phyloP scores from a whole-genome alignment of 2,888 invertebrate species.

The Oxycera nigricornis region DNA sequence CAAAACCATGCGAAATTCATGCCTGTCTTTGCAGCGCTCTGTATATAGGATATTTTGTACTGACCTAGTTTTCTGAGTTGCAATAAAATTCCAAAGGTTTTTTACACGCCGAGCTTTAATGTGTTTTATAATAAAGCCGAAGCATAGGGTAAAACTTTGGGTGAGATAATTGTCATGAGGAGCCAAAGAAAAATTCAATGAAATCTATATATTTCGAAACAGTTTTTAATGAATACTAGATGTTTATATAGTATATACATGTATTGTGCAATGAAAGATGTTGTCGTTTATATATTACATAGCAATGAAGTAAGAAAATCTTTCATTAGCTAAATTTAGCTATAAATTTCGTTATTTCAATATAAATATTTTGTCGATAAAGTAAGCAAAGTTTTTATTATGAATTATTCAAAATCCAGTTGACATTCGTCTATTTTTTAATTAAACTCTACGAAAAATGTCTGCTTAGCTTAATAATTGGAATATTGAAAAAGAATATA shows the following conservation, averaged over 20 bases:
- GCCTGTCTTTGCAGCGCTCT: no score
- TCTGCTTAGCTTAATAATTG: constrained; percentile 26
- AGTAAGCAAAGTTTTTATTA: constrained; percentile 14
- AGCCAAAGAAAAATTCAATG: not conserved
- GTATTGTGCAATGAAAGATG: not conserved
- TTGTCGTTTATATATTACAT: not conserved
- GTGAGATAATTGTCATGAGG: not conserved
- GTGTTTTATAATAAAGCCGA: constrained; percentile 1
- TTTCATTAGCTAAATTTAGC: not conserved
- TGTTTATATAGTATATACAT: constrained; percentile 34
- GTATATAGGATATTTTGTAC: not conserved
- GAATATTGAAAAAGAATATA: constrained; percentile 20
- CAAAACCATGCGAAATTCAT: no score
- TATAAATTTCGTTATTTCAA: constrained; percentile 11
- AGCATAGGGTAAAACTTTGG: constrained; percentile 7
- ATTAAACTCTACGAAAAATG: not conserved
- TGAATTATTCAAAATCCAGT: constrained; percentile 4
- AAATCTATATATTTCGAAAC: constrained; percentile 10
- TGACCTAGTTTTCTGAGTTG: not conserved
- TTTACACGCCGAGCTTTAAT: constrained; percentile 5
- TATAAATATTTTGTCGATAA: constrained; percentile 8
- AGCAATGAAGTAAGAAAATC: not conserved
- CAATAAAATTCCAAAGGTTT: not conserved
- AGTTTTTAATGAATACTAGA: constrained; percentile 1
- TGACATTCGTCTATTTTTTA: not conserved